Conservation (phyloP, 2,113 vertebrate species). For the Ophthalmotilapia sp. region DNA sequence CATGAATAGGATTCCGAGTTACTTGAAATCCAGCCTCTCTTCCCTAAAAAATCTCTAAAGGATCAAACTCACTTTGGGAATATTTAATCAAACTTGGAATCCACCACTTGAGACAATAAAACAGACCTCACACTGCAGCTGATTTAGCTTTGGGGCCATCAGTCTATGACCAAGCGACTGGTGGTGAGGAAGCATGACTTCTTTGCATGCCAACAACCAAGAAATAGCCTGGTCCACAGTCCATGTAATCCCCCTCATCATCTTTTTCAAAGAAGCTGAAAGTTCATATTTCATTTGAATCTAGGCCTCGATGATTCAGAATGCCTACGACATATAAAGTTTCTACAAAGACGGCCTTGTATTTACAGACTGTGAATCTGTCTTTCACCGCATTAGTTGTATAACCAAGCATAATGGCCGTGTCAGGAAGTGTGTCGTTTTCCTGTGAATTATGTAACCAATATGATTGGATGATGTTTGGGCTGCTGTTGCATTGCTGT, state of each 20-base stretch:
- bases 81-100: not conserved
- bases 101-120: not conserved
- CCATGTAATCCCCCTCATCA: not conserved
- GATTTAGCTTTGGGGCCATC: not conserved
- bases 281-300: not conserved
- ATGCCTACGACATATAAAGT: not conserved
- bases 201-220: not conserved
- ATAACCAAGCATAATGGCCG: not conserved
- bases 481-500: not conserved
- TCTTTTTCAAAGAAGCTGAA: not conserved
- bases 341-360: not conserved
- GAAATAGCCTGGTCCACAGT: not conserved
- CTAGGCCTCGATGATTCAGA: not conserved
- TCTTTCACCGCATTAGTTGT: not conserved
- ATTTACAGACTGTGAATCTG: not conserved
- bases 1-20: not conserved
- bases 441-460: not conserved
- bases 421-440: not conserved
- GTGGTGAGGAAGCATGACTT: not conserved
- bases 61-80: not conserved
- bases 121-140: not conserved
- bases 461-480: not conserved
- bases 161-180: not conserved
- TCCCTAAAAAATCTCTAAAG: accelerated
- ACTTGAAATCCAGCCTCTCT: not conserved